A percentile compares a stretch with the other conserved stretches of the same genome.
Conservation (phyloP, 2,888 invertebrate species). For the Odontomyia ornata region DNA sequence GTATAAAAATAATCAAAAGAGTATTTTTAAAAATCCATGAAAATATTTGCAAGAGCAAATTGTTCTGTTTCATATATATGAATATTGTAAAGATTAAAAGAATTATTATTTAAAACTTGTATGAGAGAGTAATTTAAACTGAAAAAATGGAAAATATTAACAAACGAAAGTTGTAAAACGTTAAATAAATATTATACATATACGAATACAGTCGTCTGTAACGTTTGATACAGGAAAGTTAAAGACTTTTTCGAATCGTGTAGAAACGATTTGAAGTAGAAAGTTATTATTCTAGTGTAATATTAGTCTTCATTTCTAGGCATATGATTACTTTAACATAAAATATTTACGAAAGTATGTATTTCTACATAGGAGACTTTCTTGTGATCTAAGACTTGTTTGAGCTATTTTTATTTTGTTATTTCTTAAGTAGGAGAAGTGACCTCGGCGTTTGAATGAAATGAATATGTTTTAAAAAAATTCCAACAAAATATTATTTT, state of each 20-base stretch:
- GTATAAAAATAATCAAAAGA: slow-evolving; percentile 14
- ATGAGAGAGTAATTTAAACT: slow-evolving; percentile 5
- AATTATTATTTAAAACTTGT: slow-evolving; percentile 15
- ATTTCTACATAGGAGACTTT: slow-evolving; percentile 39
- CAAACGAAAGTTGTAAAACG: slow-evolving; percentile 28
- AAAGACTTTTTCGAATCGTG: not conserved
- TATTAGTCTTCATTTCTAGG: slow-evolving; percentile 3
- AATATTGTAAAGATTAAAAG: slow-evolving; percentile 22
- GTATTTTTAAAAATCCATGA: not conserved
- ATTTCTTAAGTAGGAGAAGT: slow-evolving; percentile 46
- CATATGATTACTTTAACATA: not conserved
- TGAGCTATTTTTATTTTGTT: slow-evolving; percentile 43
- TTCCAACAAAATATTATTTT: slow-evolving; percentile 19
- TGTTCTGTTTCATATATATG: slow-evolving; percentile 20
- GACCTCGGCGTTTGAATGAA: not conserved
- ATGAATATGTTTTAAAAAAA: not conserved
- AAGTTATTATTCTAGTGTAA: not conserved
- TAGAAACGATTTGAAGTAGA: slow-evolving; percentile 1
- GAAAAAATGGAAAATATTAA: slow-evolving; percentile 11
- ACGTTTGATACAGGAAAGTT: not conserved
- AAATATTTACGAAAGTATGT: slow-evolving; percentile 2
- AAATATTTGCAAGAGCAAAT: not conserved
- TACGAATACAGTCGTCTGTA: not conserved
- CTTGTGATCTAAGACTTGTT: slow-evolving; percentile 51
- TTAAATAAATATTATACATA: slow-evolving; percentile 4